A percentile compares a stretch with the other conserved stretches of the same genome.
Conservation (phyloP, 1,140 invertebrate species). For the Zaprionus taronus region DNA sequence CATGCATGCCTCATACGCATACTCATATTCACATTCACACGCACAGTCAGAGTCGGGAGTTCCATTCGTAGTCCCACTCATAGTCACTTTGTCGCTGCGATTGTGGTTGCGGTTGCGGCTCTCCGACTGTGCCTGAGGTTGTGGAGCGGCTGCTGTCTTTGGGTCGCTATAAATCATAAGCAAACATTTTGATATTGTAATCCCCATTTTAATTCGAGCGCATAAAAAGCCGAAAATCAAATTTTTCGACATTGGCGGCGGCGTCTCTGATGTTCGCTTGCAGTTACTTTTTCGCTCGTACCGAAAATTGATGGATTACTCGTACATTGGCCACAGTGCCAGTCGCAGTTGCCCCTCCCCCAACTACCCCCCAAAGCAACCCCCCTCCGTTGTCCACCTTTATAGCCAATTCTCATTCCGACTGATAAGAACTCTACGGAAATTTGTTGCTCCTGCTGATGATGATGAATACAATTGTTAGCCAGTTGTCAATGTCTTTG, state of each 20-base stretch:
- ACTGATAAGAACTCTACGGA: slow-evolving; percentile 55
- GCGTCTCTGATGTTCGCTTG: slow-evolving; percentile 74
- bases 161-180: slow-evolving; percentile 82
- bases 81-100: slow-evolving; percentile 18
- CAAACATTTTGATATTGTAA: slow-evolving; percentile 84
- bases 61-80: slow-evolving; percentile 15
- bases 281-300: slow-evolving; percentile 64
- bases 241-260: slow-evolving; percentile 82
- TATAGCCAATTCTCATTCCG: slow-evolving; percentile 30
- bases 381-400: background rate
- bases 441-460: slow-evolving; percentile 28
- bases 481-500: slow-evolving; percentile 24
- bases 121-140: background rate
- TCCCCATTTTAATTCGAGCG: slow-evolving; percentile 83
- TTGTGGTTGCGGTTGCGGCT: background rate
- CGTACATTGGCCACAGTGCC: slow-evolving; percentile 39
- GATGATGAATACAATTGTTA: slow-evolving; percentile 6
- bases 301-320: slow-evolving; percentile 81
- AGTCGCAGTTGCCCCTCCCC: background rate
- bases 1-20: slow-evolving; percentile 18
- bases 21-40: slow-evolving; percentile 2
- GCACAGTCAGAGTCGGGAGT: background rate
- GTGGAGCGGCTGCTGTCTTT: slow-evolving; percentile 57
- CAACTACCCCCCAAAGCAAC: background rate
- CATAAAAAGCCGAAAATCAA: slow-evolving; percentile 84